Conservation (phyloP, 2,113 vertebrate species). For the Peucedramus taeniatus region DNA sequence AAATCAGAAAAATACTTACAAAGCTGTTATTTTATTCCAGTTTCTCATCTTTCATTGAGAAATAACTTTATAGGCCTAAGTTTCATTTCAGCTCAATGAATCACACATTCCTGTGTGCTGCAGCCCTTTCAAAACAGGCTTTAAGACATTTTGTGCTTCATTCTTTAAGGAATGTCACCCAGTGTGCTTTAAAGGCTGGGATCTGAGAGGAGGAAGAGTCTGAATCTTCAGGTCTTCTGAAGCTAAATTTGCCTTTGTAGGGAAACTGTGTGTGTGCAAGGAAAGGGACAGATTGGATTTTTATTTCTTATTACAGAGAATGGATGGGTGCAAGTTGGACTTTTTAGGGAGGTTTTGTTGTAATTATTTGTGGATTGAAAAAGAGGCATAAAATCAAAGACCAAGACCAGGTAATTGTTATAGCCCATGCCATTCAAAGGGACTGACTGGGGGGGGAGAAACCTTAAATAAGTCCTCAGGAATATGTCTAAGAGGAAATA, state of each 20-base stretch:
- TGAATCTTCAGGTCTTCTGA: not conserved
- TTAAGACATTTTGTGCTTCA: not conserved
- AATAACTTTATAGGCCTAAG: not conserved
- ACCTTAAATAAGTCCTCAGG: not conserved
- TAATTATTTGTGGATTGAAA: not conserved
- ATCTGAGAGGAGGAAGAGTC: not conserved
- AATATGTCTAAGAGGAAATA: not conserved
- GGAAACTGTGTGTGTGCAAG: not conserved
- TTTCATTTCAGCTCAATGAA: constrained; percentile 2
- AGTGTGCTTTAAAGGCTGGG: not conserved
- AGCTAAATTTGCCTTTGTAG: not conserved
- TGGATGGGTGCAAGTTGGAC: not conserved
- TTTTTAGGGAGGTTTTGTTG: not conserved
- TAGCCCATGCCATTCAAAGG: accelerated
- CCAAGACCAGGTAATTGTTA: not conserved
- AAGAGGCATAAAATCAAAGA: not conserved
- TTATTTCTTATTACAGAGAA: not conserved
- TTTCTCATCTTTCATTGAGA: not conserved
- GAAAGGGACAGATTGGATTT: not conserved
- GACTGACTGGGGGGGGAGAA: accelerated
- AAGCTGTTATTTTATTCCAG: not conserved
- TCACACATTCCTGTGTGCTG: constrained; percentile 17
- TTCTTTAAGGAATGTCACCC: not conserved
- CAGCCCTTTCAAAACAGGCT: not conserved
- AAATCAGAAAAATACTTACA: not conserved